Percentiles rank a stretch among this genome's conserved stretches.
Conservation (phyloP, 2,113 vertebrate genomes). For the Acanthochromis polyacanthus region DNA sequence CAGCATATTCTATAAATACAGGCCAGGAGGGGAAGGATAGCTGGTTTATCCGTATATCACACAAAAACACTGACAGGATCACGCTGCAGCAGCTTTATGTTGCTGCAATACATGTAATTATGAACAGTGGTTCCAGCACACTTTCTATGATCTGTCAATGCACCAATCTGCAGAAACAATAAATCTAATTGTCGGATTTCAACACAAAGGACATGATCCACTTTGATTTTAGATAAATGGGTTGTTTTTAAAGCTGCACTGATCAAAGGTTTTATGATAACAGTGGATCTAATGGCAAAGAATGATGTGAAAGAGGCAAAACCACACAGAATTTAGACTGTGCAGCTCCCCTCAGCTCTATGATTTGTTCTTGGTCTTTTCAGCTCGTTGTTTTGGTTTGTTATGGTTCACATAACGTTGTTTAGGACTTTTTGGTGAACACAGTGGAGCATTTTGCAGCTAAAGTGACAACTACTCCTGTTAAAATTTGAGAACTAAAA, state of each 20-base stretch:
- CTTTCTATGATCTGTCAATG: not conserved
- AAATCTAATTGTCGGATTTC: not conserved
- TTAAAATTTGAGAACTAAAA: not conserved
- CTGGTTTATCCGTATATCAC: constrained; percentile 7
- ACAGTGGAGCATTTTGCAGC: too few relatives aligned
- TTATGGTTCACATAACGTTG: not conserved
- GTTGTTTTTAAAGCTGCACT: not conserved
- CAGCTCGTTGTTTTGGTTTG: not conserved
- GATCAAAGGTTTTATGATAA: constrained; percentile 10
- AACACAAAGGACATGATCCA: constrained; percentile 1
- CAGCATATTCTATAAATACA: constrained; percentile 18
- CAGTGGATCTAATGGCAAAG: not conserved
- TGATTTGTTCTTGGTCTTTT: not conserved
- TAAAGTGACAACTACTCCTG: too few relatives aligned
- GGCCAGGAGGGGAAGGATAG: not conserved
- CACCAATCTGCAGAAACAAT: not conserved
- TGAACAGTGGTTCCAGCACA: not conserved
- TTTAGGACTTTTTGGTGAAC: not conserved
- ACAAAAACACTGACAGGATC: constrained; percentile 4
- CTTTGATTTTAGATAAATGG: constrained; percentile 13
- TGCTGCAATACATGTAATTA: constrained; percentile 2
- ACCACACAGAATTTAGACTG: not conserved
- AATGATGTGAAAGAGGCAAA: not conserved
- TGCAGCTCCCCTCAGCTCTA: not conserved
- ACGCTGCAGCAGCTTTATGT: not conserved